Conservation (phyloP, 2,113 vertebrate genomes). For the Sinocyclocheilus anophthalmus region DNA sequence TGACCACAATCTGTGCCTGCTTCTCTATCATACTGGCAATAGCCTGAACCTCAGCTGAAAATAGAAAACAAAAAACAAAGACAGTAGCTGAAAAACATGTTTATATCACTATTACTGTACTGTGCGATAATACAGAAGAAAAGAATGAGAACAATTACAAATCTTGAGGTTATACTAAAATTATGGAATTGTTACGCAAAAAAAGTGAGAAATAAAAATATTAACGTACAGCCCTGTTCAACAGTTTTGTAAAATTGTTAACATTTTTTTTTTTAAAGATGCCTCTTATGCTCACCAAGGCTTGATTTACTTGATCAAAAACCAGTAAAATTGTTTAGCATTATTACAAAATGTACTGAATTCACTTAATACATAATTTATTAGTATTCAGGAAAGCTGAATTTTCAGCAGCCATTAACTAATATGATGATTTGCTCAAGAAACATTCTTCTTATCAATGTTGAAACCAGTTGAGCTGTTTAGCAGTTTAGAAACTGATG, state of each 20-base stretch:
- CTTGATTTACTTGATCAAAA: too few relatives aligned
- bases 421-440: too few relatives aligned
- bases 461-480: neutral
- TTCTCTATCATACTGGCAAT: conserved; percentile 95
- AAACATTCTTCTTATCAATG: too few relatives aligned
- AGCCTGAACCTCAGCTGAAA: conserved; percentile 87
- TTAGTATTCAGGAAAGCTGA: too few relatives aligned
- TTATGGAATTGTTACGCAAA: neutral
- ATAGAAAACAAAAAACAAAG: neutral
- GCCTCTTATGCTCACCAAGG: too few relatives aligned
- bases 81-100: neutral
- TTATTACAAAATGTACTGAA: neutral
- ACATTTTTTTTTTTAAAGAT: too few relatives aligned
- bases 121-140: neutral
- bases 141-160: neutral
- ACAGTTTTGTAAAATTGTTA: neutral
- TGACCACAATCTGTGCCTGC: conserved; percentile 95
- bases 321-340: neutral
- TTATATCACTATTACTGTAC: neutral
- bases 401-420: too few relatives aligned
- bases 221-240: neutral
- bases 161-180: neutral
- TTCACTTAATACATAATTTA: neutral
- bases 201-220: too few relatives aligned
- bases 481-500: neutral